Percentiles rank a stretch among this genome's conserved stretches.
phyloP scores from a whole-genome alignment of 2,888 invertebrate species.

The Torymus tubicola region DNA sequence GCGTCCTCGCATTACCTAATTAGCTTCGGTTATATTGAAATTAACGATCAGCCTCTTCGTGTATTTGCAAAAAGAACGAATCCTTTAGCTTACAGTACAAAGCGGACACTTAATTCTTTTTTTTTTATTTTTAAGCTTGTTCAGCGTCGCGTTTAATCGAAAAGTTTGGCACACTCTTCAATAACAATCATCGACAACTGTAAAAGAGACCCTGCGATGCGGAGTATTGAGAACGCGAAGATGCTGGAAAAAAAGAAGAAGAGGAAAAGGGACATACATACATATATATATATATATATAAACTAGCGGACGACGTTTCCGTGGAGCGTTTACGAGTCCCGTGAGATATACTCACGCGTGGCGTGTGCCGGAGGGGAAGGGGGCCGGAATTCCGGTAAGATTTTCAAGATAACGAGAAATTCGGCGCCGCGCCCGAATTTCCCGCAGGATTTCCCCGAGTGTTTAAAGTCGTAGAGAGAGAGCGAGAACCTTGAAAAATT shows the following conservation, averaged over 20 bases:
- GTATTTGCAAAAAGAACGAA: too few species aligned
- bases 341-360: slow-evolving; percentile 12
- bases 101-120: too few species aligned
- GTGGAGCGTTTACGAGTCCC: slow-evolving; percentile 48
- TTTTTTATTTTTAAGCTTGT: too few species aligned
- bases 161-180: neutral
- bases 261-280: neutral
- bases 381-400: slow-evolving; percentile 53
- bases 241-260: slow-evolving; percentile 13
- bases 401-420: slow-evolving; percentile 60
- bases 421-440: slow-evolving; percentile 62
- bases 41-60: slow-evolving; percentile 24
- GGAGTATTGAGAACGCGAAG: neutral
- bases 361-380: neutral
- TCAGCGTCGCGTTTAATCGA: neutral
- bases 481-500: slow-evolving; percentile 27
- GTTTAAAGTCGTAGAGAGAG: slow-evolving; percentile 21
- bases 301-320: neutral
- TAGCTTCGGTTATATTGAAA: slow-evolving; percentile 37
- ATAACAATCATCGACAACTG: neutral
- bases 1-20: slow-evolving; percentile 29
- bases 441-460: slow-evolving; percentile 64
- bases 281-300: neutral
- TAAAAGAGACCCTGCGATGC: neutral
- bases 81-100: too few species aligned